Conservation (phyloP, 2,888 invertebrate species). For the Campoplex capitator region DNA sequence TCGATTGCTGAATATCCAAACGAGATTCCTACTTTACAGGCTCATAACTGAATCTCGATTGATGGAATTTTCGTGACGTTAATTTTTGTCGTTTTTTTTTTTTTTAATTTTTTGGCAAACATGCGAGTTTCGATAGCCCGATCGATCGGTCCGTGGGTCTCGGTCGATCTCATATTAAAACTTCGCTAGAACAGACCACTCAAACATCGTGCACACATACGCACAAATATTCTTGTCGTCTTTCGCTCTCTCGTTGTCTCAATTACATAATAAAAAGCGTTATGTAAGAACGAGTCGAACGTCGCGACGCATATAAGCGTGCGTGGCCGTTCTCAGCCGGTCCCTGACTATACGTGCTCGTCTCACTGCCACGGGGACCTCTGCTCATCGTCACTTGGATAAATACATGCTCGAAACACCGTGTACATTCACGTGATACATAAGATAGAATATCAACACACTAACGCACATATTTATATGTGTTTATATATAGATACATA, state of each 20-base stretch:
- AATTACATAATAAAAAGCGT: conserved; percentile 84
- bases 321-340: conserved; percentile 69
- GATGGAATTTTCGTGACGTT: neutral
- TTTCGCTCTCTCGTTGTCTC: conserved; percentile 70
- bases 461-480: neutral
- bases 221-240: conserved; percentile 38
- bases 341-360: conserved; percentile 61
- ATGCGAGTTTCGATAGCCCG: neutral
- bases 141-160: conserved; percentile 22
- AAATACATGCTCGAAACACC: conserved; percentile 66
- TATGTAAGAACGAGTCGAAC: conserved; percentile 81
- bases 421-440: conserved; percentile 30
- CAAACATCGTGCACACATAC: conserved; percentile 2
- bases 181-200: conserved; percentile 39
- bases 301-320: conserved; percentile 80
- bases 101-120: neutral
- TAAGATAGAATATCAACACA: neutral
- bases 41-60: neutral
- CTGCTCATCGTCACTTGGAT: conserved; percentile 70
- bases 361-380: conserved; percentile 52
- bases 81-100: neutral
- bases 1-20: neutral
- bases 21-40: neutral
- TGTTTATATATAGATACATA: conserved; percentile 13
- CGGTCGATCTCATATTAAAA: conserved; percentile 33